Evolutionary conservation across 64 coral and sea anemone species (phyloP).

Genomic region (Exaiptasia diaphana): DNA sequence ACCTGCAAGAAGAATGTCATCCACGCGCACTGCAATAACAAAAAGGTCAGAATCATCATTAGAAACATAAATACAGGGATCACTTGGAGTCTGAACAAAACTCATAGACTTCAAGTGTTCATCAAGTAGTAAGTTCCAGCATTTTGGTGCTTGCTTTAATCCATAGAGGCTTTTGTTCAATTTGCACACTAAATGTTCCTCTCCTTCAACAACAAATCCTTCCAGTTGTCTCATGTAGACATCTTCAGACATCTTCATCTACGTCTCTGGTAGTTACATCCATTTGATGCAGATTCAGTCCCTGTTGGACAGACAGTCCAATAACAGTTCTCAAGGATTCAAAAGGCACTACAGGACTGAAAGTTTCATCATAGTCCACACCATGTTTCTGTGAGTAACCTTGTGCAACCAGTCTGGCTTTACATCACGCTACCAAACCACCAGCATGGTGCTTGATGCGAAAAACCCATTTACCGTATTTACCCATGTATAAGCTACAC

Average conservation of each 20-base stretch:
- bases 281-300: neutral
- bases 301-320: neutral
- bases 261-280: neutral
- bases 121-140: slow-evolving; percentile 19
- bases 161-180: slow-evolving; percentile 18
- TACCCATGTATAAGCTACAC: too few relatives aligned
- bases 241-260: slow-evolving; percentile 3
- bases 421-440: slow-evolving; percentile 3
- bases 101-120: slow-evolving; percentile 22
- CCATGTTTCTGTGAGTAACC: slow-evolving; percentile 17
- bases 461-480: slow-evolving; percentile 47
- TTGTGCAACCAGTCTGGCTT: neutral
- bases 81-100: slow-evolving; percentile 37
- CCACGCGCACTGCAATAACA: slow-evolving; percentile 14
- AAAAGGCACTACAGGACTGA: slow-evolving; percentile 6
- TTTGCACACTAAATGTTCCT: slow-evolving; percentile 31
- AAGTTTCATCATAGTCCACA: slow-evolving; percentile 24
- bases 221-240: slow-evolving; percentile 11
- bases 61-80: slow-evolving; percentile 24
- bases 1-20: slow-evolving; percentile 46
- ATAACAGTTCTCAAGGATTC: slow-evolving; percentile 14
- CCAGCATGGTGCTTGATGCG: slow-evolving; percentile 7
- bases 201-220: neutral
- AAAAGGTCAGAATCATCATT: slow-evolving; percentile 8
- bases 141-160: slow-evolving; percentile 9